Conservation (phyloP, 1,140 invertebrate species). For the Drosophila cardini region DNA sequence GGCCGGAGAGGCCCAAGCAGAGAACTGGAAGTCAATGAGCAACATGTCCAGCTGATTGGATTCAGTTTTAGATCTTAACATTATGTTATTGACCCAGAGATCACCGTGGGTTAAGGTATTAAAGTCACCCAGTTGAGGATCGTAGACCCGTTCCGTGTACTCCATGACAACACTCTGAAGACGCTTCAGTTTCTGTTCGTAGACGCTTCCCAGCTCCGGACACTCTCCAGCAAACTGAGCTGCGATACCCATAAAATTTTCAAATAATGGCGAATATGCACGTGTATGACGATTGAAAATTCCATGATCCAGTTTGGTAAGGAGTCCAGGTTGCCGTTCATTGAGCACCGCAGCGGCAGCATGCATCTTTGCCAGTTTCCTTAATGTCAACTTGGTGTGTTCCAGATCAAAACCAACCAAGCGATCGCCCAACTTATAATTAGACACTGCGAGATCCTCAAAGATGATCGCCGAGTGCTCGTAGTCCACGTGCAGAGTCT, state of each 20-base stretch:
- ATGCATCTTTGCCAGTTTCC: conserved; percentile 87
- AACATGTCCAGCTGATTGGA: conserved; percentile 85
- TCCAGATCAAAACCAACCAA: conserved; percentile 85
- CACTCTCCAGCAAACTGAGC: conserved; percentile 47
- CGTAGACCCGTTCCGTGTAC: conserved; percentile 58
- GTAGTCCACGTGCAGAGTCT: conserved; percentile 75
- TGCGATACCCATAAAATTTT: conserved; percentile 42
- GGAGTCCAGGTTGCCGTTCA: conserved; percentile 55
- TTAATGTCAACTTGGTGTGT: conserved; percentile 84
- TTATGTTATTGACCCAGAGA: conserved; percentile 89
- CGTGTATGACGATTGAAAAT: conserved; percentile 72
- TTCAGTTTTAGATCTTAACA: conserved; percentile 85
- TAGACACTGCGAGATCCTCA: conserved; percentile 86
- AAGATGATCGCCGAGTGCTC: conserved; percentile 82
- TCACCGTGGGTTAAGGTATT: conserved; percentile 88
- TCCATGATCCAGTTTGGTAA: conserved; percentile 68
- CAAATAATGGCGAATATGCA: conserved; percentile 60
- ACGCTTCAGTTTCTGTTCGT: conserved; percentile 53
- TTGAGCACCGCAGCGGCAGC: conserved; percentile 84
- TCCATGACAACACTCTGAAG: conserved; percentile 63
- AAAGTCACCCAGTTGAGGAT: conserved; percentile 85
- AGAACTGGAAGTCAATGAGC: conserved; percentile 81
- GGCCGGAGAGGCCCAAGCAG: conserved; percentile 72
- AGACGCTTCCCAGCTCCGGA: conserved; percentile 52
- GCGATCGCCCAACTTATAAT: conserved; percentile 86